Evolutionary conservation across 2,113 vertebrate genomes (phyloP), one percentile per base, ranked within the genome.

Genomic region (Sceloporus tristichus): DNA sequence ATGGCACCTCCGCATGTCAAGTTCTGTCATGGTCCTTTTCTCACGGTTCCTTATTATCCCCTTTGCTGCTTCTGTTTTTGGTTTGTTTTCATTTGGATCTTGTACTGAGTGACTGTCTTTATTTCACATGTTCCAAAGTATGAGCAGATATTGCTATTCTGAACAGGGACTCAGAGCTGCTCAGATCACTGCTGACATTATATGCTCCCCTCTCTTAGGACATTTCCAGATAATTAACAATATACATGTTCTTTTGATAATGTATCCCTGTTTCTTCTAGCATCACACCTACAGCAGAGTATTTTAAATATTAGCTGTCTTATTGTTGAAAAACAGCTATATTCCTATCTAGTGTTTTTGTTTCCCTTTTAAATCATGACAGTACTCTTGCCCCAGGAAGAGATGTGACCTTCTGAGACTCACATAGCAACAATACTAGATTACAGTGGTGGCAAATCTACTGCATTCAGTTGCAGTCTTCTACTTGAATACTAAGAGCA

Each of bases 301-400:
- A 48, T 29, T 56, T 21, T 83, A 48, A 48, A 54, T 29, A 34
- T 70, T 42, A 38, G 5, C 11, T 40, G 66, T 16, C 77, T 40
- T 56, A 7, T 62, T 85, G n/a, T 68, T 40, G 21, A 21, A 79
- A n/a, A 19, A 38, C 23, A 79, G n/a, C 62, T 23, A 25, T 56
- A 71, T 78, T 53, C 40, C 85, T 68, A 29, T 79, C 54, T 77
- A 78, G 75, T 48, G 29, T n/a, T 84, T 82, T 84, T 79, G 29
- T 16, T 56, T 38, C 13, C 9, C 7, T 29, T 76, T 77, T 40
- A 29, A 76, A 76, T 40, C 56, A 77, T 62, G 40, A 42, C 27
- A 16, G 29, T 59, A 23, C 23, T 40, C 7, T 29, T 70, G 27
- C 53, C 38, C 27, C 21, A 13, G 70, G 23, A 84, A 14, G 27